phyloP scores from a whole-genome alignment of 2,888 invertebrate species.

The Tetropium fuscum region DNA sequence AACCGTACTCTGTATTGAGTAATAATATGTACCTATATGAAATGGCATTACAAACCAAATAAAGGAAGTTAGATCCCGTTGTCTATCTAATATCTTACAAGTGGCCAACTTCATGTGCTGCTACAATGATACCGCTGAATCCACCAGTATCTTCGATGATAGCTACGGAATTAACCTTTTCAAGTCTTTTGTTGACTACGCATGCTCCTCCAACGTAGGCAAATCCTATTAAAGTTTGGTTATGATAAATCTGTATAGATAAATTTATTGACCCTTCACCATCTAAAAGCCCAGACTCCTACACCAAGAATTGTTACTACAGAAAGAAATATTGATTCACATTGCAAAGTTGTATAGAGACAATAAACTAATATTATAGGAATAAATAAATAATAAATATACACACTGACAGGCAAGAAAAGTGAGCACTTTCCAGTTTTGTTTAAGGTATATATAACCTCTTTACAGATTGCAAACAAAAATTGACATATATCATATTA shows the following conservation, averaged over 20 bases:
- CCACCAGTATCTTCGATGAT: conserved; percentile 97
- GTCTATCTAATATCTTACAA: conserved; percentile 78
- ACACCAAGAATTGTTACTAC: conserved; percentile 19
- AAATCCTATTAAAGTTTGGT: conserved; percentile 75
- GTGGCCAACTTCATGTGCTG: conserved; percentile 97
- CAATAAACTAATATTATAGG: too few species aligned
- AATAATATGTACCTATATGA: too few species aligned
- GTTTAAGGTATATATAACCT: too few species aligned
- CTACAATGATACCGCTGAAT: conserved; percentile 96
- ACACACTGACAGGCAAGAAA: too few species aligned
- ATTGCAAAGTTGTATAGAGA: background rate
- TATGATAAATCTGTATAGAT: background rate
- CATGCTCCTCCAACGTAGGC: conserved; percentile 97
- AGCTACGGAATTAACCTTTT: conserved; percentile 96
- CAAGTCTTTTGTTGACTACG: conserved; percentile 93
- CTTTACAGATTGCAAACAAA: too few species aligned
- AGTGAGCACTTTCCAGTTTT: too few species aligned
- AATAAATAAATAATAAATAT: too few species aligned
- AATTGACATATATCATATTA: too few species aligned
- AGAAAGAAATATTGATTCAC: background rate
- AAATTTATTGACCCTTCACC: conserved; percentile 30
- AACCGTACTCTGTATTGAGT: too few species aligned
- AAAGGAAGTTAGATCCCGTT: background rate
- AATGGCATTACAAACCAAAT: too few species aligned
- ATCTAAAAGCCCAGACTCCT: conserved; percentile 28